These are phyloP conservation scores for Nothobranchius kuhntae DNA, from an alignment of 2,113 vertebrate genomes.

Conservation along the genomic window DNA sequence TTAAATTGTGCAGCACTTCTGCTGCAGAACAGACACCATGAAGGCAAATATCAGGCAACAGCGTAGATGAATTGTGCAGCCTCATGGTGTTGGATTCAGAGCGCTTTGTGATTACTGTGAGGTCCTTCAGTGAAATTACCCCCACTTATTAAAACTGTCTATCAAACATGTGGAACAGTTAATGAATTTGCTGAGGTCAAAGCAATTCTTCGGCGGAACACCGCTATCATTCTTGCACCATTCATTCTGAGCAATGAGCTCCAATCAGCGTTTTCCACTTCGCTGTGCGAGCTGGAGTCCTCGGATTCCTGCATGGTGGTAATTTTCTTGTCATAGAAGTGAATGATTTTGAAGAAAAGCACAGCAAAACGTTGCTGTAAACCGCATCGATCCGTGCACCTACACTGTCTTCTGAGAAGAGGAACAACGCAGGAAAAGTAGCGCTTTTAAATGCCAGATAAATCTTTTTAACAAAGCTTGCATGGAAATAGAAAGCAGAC, in stretches of 20 bases:
- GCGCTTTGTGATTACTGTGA: constrained; percentile 40
- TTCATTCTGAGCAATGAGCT: constrained; percentile 26
- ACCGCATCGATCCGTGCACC: constrained; percentile 12
- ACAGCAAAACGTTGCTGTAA: constrained; percentile 7
- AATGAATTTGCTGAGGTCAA: constrained; percentile 62
- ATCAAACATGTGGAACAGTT: constrained; percentile 42
- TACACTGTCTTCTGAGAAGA: neutral
- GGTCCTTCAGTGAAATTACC: constrained; percentile 54
- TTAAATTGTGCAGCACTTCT: constrained; percentile 31
- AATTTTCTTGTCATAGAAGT: constrained; percentile 19
- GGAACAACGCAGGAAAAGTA: constrained; percentile 19
- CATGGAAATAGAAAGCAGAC: constrained; percentile 68
- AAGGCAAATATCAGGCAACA: constrained; percentile 1
- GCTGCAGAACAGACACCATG: constrained; percentile 7
- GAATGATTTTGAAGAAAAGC: constrained; percentile 18
- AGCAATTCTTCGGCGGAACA: constrained; percentile 37
- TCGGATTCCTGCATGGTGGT: constrained; percentile 25
- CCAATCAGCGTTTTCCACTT: constrained; percentile 33
- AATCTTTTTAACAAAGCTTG: constrained; percentile 76
- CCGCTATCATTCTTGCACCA: constrained; percentile 25
- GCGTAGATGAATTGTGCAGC: constrained; percentile 26
- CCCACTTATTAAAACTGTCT: constrained; percentile 68
- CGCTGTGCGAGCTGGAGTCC: constrained; percentile 16
- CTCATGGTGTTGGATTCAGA: constrained; percentile 32
- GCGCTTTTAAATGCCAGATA: constrained; percentile 60